A percentile compares a stretch with the other conserved stretches of the same genome.
phyloP scores from a whole-genome alignment of 2,797 vertebrate genomes.

The Centroberyx gerrardi region DNA sequence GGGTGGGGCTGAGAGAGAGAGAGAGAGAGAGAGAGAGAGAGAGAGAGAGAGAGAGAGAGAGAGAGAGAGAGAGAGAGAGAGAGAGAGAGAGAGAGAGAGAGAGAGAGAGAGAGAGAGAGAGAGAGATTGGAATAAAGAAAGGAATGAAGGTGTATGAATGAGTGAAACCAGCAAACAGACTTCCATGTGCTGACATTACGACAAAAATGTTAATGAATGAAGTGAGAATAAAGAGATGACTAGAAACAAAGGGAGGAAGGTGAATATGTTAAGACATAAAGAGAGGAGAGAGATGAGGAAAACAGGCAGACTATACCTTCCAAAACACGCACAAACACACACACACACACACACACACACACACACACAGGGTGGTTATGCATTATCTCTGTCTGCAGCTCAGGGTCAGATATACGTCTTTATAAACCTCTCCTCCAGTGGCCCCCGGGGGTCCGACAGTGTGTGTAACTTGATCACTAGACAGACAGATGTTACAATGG shows the following conservation, averaged over 20 bases:
- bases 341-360: constrained; percentile 15
- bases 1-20: constrained; percentile 15
- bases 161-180: too few species aligned
- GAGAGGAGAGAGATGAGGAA: too few species aligned
- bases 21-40: too few species aligned
- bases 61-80: background rate
- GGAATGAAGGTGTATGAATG: background rate
- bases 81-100: background rate
- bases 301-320: too few species aligned
- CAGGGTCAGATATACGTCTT: constrained; percentile 15
- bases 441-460: constrained; percentile 9
- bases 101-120: background rate
- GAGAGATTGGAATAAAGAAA: background rate
- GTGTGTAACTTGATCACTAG: constrained; percentile 52
- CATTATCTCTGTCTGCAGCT: background rate
- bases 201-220: too few species aligned
- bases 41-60: too few species aligned
- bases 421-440: constrained; percentile 10
- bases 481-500: constrained; percentile 60
- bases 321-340: background rate
- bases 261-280: too few species aligned
- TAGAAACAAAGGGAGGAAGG: too few species aligned
- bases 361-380: background rate
- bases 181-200: too few species aligned
- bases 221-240: too few species aligned